Conservation (phyloP, 2,888 invertebrate species). For the Agriopis aurantiaria region DNA sequence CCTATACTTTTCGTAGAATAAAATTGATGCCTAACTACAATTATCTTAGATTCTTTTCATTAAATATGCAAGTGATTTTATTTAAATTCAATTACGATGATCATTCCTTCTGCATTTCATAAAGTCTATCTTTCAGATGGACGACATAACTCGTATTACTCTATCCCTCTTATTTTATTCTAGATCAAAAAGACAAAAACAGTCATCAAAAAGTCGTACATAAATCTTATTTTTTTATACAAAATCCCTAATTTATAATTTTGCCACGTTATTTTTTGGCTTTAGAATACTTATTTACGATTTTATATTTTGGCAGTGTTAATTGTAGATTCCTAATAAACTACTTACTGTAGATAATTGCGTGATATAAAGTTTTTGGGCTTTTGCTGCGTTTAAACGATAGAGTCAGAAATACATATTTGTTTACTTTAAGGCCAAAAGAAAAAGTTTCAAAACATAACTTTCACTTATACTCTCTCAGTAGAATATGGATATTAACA, state of each 20-base stretch:
- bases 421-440: not conserved
- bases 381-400: not conserved
- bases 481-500: slow-evolving; percentile 57
- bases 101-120: slow-evolving; percentile 54
- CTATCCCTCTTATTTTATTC: slow-evolving; percentile 50
- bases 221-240: slow-evolving; percentile 68
- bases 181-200: slow-evolving; percentile 73
- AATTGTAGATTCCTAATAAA: slow-evolving; percentile 65
- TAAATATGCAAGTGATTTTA: slow-evolving; percentile 38
- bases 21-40: slow-evolving; percentile 65
- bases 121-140: slow-evolving; percentile 62
- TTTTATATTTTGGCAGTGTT: slow-evolving; percentile 82
- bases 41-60: slow-evolving; percentile 37
- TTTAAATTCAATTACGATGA: slow-evolving; percentile 37
- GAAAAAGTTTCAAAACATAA: slow-evolving; percentile 18
- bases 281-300: slow-evolving; percentile 61
- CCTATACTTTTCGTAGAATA: slow-evolving; percentile 61
- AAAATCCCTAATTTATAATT: slow-evolving; percentile 61
- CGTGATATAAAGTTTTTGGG: not conserved
- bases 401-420: not conserved
- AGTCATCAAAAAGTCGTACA: slow-evolving; percentile 82
- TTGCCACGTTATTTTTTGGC: slow-evolving; percentile 65
- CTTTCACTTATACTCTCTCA: slow-evolving; percentile 65
- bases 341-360: slow-evolving; percentile 44
- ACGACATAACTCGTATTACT: slow-evolving; percentile 63